Evolutionary conservation across 2,888 invertebrate species (phyloP).

Genomic region (Nasonia oneida): DNA sequence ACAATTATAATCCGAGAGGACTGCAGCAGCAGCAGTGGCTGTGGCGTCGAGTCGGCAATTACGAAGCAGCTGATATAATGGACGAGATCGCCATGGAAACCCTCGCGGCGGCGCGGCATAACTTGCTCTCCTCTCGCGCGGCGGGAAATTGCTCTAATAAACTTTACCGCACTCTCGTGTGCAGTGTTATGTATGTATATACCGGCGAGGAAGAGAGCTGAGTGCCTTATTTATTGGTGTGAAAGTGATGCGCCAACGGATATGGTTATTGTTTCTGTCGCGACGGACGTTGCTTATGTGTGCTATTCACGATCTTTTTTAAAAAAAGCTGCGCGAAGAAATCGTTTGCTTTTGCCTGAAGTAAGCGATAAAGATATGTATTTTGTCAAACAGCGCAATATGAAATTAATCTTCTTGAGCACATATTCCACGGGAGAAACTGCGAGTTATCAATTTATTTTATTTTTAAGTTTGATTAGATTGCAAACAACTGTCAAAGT

Average conservation of each 20-base stretch:
- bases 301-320: background rate
- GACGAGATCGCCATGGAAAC: conserved; percentile 20
- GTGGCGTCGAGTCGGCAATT: conserved; percentile 27
- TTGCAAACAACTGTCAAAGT: no score
- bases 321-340: no score
- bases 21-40: background rate
- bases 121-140: background rate
- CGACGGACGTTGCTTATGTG: background rate
- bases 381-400: no score
- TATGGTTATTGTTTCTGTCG: background rate
- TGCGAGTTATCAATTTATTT: no score
- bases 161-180: conserved; percentile 65
- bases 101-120: conserved; percentile 2
- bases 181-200: background rate
- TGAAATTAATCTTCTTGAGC: no score
- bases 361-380: no score
- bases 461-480: no score
- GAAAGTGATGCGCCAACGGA: conserved; percentile 31
- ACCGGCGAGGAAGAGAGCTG: background rate
- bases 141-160: conserved; percentile 70
- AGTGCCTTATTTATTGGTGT: conserved; percentile 50
- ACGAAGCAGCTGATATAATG: conserved; percentile 60
- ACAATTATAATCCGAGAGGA: background rate
- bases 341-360: no score
- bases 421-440: no score